Base-by-base conservation (phyloP, 2,888 invertebrate species). In the Apocheima hispidaria region DNA sequence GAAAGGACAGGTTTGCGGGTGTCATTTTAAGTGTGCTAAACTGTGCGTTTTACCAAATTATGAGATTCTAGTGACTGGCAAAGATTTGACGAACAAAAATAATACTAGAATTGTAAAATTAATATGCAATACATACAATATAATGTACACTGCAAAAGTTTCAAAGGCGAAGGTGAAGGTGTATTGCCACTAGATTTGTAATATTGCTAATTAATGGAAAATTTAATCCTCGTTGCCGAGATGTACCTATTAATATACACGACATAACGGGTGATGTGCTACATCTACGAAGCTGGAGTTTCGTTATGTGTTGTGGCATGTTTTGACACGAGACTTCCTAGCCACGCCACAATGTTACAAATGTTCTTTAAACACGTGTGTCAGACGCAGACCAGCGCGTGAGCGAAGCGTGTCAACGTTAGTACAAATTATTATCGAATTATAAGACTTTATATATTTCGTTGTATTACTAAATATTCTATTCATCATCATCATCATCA, bases 51-150 rank as follows among this genome's bases (percentile, higher is more conserved):
- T n/a, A 18, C 26, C 44, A 46, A 26, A 52, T 36, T 49, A 41
- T 51, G 40, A 48, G 55, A 51, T 61, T 51, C 54, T 18, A 49
- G 18, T 43, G 28, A 43, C 52, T 52, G 52, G 40, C 41, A 41
- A 41, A 20, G 46, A 46, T 18, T 30, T 30, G 10, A 44, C 28
- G 26, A 44, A 16, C 6, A 44, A 46, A n/a, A n/a, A n/a, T n/a
- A n/a, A 46, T 28, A 30, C 6, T 2, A 30, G 20, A 18, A 46
- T 18, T 30, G 6, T 18, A 18, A 46, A 18, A 18, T 12, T 4
- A 30, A 30, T 20, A 12, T 30, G 2, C 9, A 28, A 28, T 20
- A 7, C 33, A 16, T 46, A 46, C 14, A 30, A 46, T 18, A 46
- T 18, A n/a, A 30, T 20, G 30, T n/a, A n/a, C n/a, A n/a, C n/a